Evolutionary conservation across 2,113 vertebrate species (phyloP), one percentile per base, ranked within the genome.

Genomic region (Bombycilla garrulus): DNA sequence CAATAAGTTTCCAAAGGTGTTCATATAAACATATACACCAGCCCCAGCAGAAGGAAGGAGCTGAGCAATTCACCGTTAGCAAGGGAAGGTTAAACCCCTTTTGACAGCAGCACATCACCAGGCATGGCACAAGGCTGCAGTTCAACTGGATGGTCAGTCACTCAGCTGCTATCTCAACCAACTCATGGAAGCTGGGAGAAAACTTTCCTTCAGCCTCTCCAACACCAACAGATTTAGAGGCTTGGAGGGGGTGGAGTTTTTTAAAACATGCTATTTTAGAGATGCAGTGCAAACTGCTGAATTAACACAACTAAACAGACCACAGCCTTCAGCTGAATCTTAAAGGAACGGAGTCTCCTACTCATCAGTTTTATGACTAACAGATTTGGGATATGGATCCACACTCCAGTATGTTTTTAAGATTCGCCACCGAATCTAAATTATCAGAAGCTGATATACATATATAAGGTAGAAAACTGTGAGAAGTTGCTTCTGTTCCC

Each of bases 61-160:
- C n/a, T 15, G 25, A 69, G 36, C 3, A 2, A 2, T 6, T 45
- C 5, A 10, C 35, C 31, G 40, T 0, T 5, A 35, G 33, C 26
- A 56, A 65, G 15, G 67, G 26, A 48, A 71, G 48, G 23, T 21
- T 23, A 50, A 73, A 35, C 3, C 33, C 45, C 51, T 20, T 45
- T 17, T n/a, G 47, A 65, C n/a, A 71, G 44, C 3, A 15, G 19
- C 65, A 78, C 69, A 6, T 4, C 2, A 1, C 12, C 33, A 33
- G 19, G 60, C 14, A 31, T 0, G 23, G 60, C 64, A 56, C 51
- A 66, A 78, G 80, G 67, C 29, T 64, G 35, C 31, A 51, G 42
- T 5, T 66, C 50, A 70, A 4, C 51, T 44, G 40, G n/a, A 20
- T 4, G 22, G n/a, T 20, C 38, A 84, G 88, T 47, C 86, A 60